Conservation (phyloP, 2,888 invertebrate species). For the Allygus modestus region DNA sequence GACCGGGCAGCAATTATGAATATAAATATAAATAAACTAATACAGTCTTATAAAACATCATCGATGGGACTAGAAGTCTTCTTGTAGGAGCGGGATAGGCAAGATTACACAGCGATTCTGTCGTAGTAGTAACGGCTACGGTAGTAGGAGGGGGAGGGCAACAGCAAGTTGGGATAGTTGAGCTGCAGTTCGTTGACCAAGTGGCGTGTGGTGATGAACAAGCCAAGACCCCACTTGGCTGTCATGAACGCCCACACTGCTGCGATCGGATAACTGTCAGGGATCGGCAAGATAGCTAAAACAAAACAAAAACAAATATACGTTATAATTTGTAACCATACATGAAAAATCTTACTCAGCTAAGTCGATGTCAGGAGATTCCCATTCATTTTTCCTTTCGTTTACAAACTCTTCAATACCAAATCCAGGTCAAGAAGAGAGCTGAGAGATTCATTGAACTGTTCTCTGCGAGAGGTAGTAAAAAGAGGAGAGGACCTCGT, state of each 20-base stretch:
- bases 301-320: background rate
- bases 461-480: too few species aligned
- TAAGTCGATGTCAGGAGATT: too few species aligned
- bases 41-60: slow-evolving; percentile 2
- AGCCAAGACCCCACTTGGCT: slow-evolving; percentile 54
- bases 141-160: slow-evolving; percentile 26
- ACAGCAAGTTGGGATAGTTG: slow-evolving; percentile 11
- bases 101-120: slow-evolving; percentile 17
- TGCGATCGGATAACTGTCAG: slow-evolving; percentile 46
- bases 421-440: too few species aligned
- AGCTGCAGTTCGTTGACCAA: background rate
- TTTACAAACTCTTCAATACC: too few species aligned
- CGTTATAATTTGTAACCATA: background rate
- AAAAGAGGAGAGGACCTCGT: too few species aligned
- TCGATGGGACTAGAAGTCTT: slow-evolving; percentile 23
- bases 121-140: background rate
- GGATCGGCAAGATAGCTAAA: slow-evolving; percentile 49
- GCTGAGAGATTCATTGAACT: too few species aligned
- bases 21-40: slow-evolving; percentile 26
- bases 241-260: slow-evolving; percentile 56
- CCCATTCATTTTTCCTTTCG: too few species aligned
- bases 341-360: background rate
- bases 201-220: slow-evolving; percentile 34
- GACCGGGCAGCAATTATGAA: background rate
- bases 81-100: background rate